Evolutionary conservation across 2,888 invertebrate genomes (phyloP).

Genomic region (Craniophora ligustri): DNA sequence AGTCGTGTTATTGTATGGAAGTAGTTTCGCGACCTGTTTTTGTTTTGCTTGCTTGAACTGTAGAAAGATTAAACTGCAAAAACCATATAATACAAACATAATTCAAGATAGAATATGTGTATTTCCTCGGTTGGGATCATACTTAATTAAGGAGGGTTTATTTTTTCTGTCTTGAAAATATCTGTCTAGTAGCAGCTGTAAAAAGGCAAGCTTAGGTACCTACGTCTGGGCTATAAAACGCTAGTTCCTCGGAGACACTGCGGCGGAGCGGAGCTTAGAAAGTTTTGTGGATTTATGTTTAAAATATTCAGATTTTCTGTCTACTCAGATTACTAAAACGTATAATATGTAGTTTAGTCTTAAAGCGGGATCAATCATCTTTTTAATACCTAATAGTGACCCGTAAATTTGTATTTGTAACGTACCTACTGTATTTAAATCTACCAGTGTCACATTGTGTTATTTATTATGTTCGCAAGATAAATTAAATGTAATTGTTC

Average conservation of each 20-base stretch:
- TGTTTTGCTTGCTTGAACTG: slow-evolving; percentile 3
- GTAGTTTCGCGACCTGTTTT: slow-evolving; percentile 4
- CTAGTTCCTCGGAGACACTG: slow-evolving; percentile 37
- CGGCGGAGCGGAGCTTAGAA: slow-evolving; percentile 31
- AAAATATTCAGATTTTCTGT: slow-evolving; percentile 29
- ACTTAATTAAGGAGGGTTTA: no score
- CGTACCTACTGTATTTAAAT: slow-evolving; percentile 4
- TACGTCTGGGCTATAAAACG: slow-evolving; percentile 46
- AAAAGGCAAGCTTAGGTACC: no score
- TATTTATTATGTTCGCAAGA: slow-evolving; percentile 14
- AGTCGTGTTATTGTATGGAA: slow-evolving; percentile 23
- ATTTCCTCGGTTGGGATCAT: no score
- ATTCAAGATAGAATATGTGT: neutral
- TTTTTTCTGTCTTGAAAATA: slow-evolving; percentile 6
- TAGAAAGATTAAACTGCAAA: slow-evolving; percentile 5
- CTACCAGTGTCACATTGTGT: slow-evolving; percentile 30
- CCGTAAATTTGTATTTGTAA: slow-evolving; percentile 4
- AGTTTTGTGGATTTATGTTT: slow-evolving; percentile 45
- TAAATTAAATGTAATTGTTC: slow-evolving; percentile 19
- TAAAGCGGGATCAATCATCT: slow-evolving; percentile 3
- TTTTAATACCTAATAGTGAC: slow-evolving; percentile 15
- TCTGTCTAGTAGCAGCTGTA: slow-evolving; percentile 22
- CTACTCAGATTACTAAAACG: slow-evolving; percentile 9
- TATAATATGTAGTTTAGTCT: slow-evolving; percentile 10
- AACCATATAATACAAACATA: neutral